Evolutionary conservation across 2,113 vertebrate genomes (phyloP).

Genomic region (Macroglossus sobrinus): DNA sequence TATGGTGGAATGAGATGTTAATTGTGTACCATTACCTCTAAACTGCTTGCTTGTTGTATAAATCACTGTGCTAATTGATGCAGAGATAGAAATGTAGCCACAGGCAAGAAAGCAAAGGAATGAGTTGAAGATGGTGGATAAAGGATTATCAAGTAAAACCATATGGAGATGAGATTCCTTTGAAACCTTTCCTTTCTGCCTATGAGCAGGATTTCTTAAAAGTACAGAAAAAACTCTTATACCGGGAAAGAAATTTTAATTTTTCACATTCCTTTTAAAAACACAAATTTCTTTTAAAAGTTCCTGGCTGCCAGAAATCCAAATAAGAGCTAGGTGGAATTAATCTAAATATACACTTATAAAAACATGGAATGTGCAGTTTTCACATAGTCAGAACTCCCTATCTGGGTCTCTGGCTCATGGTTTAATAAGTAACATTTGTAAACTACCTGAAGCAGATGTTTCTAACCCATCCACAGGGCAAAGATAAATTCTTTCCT

Average conservation of each 20-base stretch:
- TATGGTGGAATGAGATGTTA: conserved; percentile 98
- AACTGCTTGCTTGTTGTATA: conserved; percentile 99
- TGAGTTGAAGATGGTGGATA: conserved; percentile 90
- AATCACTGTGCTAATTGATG: conserved; percentile 99
- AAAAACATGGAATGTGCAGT: not conserved
- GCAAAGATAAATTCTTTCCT: not conserved
- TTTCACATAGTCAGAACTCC: not conserved
- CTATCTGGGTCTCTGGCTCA: not conserved
- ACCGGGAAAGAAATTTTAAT: conserved; percentile 31
- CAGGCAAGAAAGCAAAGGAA: conserved; percentile 92
- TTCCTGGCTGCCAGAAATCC: conserved; percentile 38
- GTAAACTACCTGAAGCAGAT: conserved; percentile 48
- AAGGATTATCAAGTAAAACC: conserved; percentile 92
- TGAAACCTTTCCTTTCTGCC: conserved; percentile 87
- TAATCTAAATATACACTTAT: conserved; percentile 17
- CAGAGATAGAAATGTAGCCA: conserved; percentile 98
- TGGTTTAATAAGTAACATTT: conserved; percentile 10
- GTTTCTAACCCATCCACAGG: not conserved
- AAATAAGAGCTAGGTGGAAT: conserved; percentile 49
- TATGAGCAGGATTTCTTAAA: conserved; percentile 78
- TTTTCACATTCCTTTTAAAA: conserved; percentile 58
- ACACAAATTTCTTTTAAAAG: conserved; percentile 5
- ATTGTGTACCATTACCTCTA: conserved; percentile 99
- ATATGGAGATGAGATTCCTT: conserved; percentile 93
- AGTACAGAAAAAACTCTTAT: conserved; percentile 66